Base-by-base conservation (phyloP, 2,888 invertebrate species). In the Papilio gigon region DNA sequence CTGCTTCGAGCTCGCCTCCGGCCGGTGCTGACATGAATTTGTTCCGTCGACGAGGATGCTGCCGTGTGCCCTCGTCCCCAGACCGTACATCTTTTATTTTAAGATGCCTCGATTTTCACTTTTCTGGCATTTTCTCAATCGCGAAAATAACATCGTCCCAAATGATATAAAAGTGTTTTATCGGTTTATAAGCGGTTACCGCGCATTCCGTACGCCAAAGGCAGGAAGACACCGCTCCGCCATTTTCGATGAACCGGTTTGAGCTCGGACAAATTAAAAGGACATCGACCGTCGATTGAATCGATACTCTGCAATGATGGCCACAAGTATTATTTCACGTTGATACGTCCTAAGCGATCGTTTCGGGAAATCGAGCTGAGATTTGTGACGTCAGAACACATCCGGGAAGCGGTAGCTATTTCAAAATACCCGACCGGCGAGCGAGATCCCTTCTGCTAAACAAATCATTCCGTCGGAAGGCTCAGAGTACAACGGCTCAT, bases 321-420 rank as follows among this genome's bases (percentile, higher is more conserved):
- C 22, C 68, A 76, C 83, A 87, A 81, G 80, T 77, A 74, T 77
- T 78, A 80, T 80, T 86, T 75, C 71, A 70, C 74, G 80, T 78
- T 81, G 81, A 75, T 35, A 25, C 53, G 27, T 27, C 11, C 78
- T 78, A 73, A 65, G 70, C 60, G 70, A 68, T 68, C 68, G 75
- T 80, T 82, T 84, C 81, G 79, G 81, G 81, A 84, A 85, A 83
- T 85, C 84, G 80, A 80, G 76, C 78, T 50, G 83, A 89, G 87
- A 87, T 89, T 81, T 72, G 74, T 88, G 89, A 90, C 89, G 90
- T 88, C 86, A 87, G 78, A 78, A 75, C 71, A 87, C 88, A 90
- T 90, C 89, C 90, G 90, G 90, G 90, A 90, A 89, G 88, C 86
- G 79, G 84, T 76, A 82, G 87, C 86, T 88, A 88, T 89, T 88